These are phyloP conservation scores for Caiman crocodilus DNA, from an alignment of 2,797 vertebrate genomes.

Conservation along the genomic window DNA sequence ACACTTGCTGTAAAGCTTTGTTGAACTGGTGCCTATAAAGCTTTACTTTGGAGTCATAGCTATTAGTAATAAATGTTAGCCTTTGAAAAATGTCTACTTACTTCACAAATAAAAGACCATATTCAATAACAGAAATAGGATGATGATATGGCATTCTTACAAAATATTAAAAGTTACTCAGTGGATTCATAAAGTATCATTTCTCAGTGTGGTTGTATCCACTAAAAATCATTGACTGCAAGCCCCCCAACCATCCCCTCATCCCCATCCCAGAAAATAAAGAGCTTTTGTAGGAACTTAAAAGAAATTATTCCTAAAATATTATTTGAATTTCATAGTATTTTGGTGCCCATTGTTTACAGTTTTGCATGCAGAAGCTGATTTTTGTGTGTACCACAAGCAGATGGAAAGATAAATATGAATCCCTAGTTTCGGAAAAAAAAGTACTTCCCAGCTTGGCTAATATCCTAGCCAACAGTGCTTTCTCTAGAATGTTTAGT, in stretches of 20 bases:
- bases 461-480: not conserved
- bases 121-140: not conserved
- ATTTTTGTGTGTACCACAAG: not conserved
- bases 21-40: not conserved
- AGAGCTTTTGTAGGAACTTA: not conserved
- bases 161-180: not conserved
- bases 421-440: not conserved
- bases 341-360: not conserved
- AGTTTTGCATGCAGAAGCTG: not conserved
- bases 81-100: not conserved
- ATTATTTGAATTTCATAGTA: not conserved
- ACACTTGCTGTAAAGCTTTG: not conserved
- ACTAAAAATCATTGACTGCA: not conserved
- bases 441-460: not conserved
- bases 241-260: not conserved
- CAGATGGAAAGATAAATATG: not conserved
- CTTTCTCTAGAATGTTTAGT: rapidly evolving
- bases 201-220: constrained; percentile 6
- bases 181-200: not conserved
- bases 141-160: not conserved
- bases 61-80: not conserved
- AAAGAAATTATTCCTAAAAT: not conserved
- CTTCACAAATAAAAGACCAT: not conserved
- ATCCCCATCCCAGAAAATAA: not conserved
- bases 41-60: not conserved